A percentile compares a stretch with the other conserved stretches of the same genome.
Evolutionary conservation across 2,888 invertebrate genomes (phyloP).

Genomic region (Drosophila formosana): DNA sequence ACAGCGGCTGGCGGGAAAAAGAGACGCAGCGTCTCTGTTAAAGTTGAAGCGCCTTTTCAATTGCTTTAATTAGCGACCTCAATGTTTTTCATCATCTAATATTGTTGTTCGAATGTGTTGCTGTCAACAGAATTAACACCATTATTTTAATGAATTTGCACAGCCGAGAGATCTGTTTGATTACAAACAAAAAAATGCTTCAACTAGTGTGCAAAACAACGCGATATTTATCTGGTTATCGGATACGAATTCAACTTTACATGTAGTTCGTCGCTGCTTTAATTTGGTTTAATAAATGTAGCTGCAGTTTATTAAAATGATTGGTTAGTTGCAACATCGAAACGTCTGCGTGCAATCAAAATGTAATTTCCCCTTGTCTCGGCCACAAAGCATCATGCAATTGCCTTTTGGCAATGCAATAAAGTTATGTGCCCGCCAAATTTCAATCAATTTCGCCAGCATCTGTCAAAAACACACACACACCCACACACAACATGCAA

Average conservation of each 20-base stretch:
- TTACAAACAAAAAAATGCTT: too few relatives aligned
- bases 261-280: too few relatives aligned
- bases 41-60: background rate
- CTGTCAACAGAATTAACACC: too few relatives aligned
- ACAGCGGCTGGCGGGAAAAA: background rate
- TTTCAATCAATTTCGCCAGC: slow-evolving; percentile 47
- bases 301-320: background rate
- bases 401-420: slow-evolving; percentile 21
- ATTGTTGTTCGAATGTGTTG: too few relatives aligned
- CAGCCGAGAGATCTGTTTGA: too few relatives aligned
- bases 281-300: background rate
- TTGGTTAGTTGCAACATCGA: background rate
- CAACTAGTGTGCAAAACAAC: too few relatives aligned
- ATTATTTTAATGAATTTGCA: too few relatives aligned
- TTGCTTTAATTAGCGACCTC: background rate
- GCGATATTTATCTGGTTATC: too few relatives aligned
- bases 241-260: too few relatives aligned
- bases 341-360: slow-evolving; percentile 7
- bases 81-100: background rate
- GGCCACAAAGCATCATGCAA: slow-evolving; percentile 31
- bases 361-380: slow-evolving; percentile 10
- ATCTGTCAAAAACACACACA: slow-evolving; percentile 35
- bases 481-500: slow-evolving; percentile 5
- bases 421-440: slow-evolving; percentile 29
- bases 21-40: background rate